These are phyloP conservation scores for Cariama cristata DNA, from an alignment of 2,113 vertebrate species.

Conservation along the genomic window DNA sequence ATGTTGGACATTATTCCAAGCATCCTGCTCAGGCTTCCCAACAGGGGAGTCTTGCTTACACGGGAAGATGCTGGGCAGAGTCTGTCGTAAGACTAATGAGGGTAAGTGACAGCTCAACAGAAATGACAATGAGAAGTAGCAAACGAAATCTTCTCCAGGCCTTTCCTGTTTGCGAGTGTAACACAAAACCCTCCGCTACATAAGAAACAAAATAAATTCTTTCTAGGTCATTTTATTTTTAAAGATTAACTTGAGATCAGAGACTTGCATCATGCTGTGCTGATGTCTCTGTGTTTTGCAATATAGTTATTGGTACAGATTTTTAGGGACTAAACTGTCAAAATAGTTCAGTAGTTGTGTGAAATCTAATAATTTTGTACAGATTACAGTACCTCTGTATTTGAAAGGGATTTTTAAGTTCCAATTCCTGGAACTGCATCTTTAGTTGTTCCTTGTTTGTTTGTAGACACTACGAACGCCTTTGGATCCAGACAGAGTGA, in stretches of 20 bases:
- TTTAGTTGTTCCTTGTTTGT: slow-evolving; percentile 36
- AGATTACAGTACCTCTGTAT: slow-evolving; percentile 48
- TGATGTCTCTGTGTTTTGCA: slow-evolving; percentile 46
- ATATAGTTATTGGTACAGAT: slow-evolving; percentile 32
- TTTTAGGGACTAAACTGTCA: slow-evolving; percentile 63
- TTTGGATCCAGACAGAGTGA: slow-evolving; percentile 10
- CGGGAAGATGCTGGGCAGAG: background rate
- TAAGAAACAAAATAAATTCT: slow-evolving; percentile 32
- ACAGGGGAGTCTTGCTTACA: background rate
- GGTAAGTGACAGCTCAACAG: background rate
- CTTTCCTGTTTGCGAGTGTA: background rate
- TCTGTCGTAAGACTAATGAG: slow-evolving; percentile 47
- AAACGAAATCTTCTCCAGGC: slow-evolving; percentile 20
- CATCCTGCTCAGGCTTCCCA: background rate
- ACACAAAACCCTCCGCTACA: slow-evolving; percentile 19
- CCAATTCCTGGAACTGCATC: background rate
- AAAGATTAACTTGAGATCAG: slow-evolving; percentile 54
- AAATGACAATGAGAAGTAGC: background rate
- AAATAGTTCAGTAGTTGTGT: slow-evolving; percentile 38
- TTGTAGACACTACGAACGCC: slow-evolving; percentile 24
- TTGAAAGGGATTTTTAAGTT: slow-evolving; percentile 69
- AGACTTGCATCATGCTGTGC: slow-evolving; percentile 43
- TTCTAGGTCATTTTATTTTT: slow-evolving; percentile 64
- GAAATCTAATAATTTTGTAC: slow-evolving; percentile 68
- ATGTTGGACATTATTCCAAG: background rate